Conservation (phyloP, 2,797 vertebrate species). For the Coluber constrictor region DNA sequence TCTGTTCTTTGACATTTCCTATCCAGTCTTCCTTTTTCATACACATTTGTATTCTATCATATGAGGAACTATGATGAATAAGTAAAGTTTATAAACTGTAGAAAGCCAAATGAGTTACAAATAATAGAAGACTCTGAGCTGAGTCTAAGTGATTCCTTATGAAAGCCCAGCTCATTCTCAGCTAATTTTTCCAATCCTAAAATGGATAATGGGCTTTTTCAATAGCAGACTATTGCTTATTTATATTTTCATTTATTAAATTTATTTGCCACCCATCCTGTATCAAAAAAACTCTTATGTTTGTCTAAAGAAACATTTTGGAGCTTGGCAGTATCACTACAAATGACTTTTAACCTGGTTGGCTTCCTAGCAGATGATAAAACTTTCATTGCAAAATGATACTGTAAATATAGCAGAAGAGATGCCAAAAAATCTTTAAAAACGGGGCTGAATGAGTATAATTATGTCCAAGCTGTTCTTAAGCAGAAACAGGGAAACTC, state of each 20-base stretch:
- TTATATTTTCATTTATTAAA: not conserved
- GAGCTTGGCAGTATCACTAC: not conserved
- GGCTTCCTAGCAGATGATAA: not conserved
- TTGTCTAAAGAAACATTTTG: not conserved
- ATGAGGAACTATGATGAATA: not conserved
- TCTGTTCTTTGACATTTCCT: not conserved
- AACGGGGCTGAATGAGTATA: not conserved
- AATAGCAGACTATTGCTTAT: not conserved
- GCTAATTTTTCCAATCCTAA: not conserved
- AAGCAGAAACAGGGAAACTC: not conserved
- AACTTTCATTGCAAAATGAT: not conserved
- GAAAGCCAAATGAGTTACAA: not conserved
- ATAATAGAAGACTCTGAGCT: not conserved
- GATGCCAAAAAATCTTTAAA: not conserved
- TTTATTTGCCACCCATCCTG: not conserved
- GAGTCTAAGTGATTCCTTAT: not conserved
- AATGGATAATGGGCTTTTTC: not conserved
- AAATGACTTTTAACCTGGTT: conserved; percentile 7
- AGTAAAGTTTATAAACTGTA: not conserved
- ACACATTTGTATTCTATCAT: not conserved
- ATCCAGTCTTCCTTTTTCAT: not conserved
- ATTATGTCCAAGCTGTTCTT: not conserved
- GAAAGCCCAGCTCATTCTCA: not conserved
- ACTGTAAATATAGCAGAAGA: not conserved
- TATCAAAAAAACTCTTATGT: not conserved